Evolutionary conservation across 2,113 vertebrate species (phyloP), one percentile per base, ranked within the genome.

Genomic region (Rallus limicola): DNA sequence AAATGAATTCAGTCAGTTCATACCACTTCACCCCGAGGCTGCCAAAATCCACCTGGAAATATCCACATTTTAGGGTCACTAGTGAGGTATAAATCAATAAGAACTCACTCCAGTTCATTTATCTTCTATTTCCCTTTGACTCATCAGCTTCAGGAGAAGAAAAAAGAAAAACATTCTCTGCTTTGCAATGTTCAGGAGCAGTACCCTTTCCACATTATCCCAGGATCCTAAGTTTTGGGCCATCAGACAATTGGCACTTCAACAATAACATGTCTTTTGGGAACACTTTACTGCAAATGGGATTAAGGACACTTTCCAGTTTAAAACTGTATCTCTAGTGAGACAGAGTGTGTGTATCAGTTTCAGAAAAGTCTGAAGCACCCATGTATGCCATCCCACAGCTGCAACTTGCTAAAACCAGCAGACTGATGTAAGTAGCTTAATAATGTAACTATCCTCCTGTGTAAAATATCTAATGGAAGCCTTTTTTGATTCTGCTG

Each of bases 41-140:
- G 25, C 40, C 76, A 67, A 91, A 91, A 90, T 92, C 25, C 15
- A 23, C 33, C 81, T 90, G 89, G 82, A 97, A 93, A 95, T 94
- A 92, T 80, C 90, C 81, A 36, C 50, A 34, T 96, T 93, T 93
- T 95, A 95, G 67, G 89, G 68, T 94, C 92, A 96, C 81, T 97
- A 92, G 26, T 31, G 76, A 98, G 92, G 82, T 68, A 83, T 59
- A 94, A 98, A 98, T 98, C 97, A 96, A 95, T 98, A 97, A 52
- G 25, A 84, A 58, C 46, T 97, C 90, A 94, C 78, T 81, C 20
- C 58, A 86, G 70, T 97, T 95, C 91, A 98, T 98, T 96, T 92
- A 88, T 98, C 92, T 97, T 97, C 77, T 88, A 86, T 93, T 98
- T 98, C 86, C 7, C 13, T 77, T 98, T 96, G 76, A 96, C 86